A percentile compares a stretch with the other conserved stretches of the same genome.
phyloP scores from a whole-genome alignment of 2,888 invertebrate genomes.

The Euproctis similis region DNA sequence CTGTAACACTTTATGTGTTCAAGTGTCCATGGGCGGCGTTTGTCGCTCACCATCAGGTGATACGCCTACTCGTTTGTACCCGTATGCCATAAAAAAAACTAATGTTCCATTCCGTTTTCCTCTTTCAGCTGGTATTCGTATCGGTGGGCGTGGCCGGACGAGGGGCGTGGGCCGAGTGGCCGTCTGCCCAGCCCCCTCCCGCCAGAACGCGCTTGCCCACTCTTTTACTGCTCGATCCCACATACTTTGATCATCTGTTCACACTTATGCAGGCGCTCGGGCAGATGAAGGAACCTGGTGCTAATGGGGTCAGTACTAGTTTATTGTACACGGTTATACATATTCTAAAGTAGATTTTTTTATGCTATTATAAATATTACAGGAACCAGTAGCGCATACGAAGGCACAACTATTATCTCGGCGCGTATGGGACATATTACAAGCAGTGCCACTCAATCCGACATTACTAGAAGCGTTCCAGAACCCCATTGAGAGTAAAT shows the following conservation, averaged over 20 bases:
- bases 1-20: too few species aligned
- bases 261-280: conserved; percentile 92
- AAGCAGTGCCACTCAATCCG: conserved; percentile 92
- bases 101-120: too few species aligned
- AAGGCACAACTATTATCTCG: conserved; percentile 93
- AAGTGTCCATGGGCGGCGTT: too few species aligned
- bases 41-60: too few species aligned
- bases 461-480: conserved; percentile 89
- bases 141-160: conserved; percentile 87
- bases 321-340: too few species aligned
- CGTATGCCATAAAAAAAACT: too few species aligned
- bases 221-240: conserved; percentile 86
- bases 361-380: conserved; percentile 6
- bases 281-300: conserved; percentile 86
- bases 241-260: conserved; percentile 93
- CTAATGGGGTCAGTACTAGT: conserved; percentile 76
- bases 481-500: conserved; percentile 79
- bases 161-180: conserved; percentile 85
- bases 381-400: conserved; percentile 84
- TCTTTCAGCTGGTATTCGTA: conserved; percentile 86
- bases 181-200: conserved; percentile 90
- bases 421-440: conserved; percentile 95
- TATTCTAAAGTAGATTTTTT: too few species aligned
- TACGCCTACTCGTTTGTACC: too few species aligned
- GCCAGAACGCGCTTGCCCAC: conserved; percentile 91